phyloP scores from a whole-genome alignment of 2,113 vertebrate species.

The Myrmecobius fasciatus region DNA sequence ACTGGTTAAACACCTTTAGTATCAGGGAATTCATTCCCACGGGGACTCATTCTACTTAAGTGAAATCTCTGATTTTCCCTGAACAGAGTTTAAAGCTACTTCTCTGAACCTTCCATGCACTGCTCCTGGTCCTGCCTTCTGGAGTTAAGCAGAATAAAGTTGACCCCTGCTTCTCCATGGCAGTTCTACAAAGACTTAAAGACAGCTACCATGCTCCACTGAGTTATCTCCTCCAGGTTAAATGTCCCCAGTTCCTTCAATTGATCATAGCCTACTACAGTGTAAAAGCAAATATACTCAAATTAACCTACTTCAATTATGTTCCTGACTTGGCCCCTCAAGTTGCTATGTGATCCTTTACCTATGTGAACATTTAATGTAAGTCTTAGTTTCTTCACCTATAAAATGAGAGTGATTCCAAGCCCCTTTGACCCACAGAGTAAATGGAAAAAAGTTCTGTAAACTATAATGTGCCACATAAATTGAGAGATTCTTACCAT shows the following conservation, averaged over 20 bases:
- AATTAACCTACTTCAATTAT: not conserved
- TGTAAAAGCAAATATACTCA: not conserved
- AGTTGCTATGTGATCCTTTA: not conserved
- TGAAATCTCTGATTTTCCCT: not conserved
- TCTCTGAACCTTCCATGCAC: not conserved
- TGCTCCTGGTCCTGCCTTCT: not conserved
- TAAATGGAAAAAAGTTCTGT: not conserved
- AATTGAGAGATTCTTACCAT: not conserved
- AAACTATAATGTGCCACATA: not conserved
- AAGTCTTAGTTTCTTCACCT: not conserved
- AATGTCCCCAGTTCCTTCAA: not conserved
- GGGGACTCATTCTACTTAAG: not conserved
- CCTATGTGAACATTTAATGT: not conserved
- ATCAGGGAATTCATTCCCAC: not conserved
- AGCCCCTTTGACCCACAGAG: not conserved
- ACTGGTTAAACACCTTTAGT: not conserved
- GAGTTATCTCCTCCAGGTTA: not conserved
- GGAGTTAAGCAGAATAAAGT: no score
- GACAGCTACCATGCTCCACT: not conserved
- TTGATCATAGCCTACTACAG: not conserved
- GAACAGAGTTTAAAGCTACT: not conserved
- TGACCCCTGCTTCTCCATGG: no score
- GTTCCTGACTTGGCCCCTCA: not conserved
- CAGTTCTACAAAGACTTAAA: not conserved
- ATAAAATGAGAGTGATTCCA: not conserved